Evolutionary conservation across 1,140 invertebrate genomes (phyloP), one percentile per base, ranked within the genome.

Genomic region (Phymorhynchus buccinoides): DNA sequence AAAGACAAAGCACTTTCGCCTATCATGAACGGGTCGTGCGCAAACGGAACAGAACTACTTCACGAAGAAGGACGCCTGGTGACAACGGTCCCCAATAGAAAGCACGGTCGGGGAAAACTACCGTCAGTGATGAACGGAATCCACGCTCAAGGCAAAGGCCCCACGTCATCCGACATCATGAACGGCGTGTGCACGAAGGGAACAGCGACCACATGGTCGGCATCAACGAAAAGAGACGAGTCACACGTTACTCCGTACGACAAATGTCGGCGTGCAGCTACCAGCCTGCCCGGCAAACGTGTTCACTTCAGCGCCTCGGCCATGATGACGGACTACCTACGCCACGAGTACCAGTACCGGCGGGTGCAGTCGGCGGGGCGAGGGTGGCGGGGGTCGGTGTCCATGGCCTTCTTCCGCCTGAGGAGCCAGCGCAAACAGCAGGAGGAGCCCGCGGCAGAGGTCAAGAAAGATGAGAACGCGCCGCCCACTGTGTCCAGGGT

Each of bases 401-500:
- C 35, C 35, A 22, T 35, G 32, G 14, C 56, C 0, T 30, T 12
- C 22, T 3, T 52, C 3, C 52, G 80, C 1, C 9, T 35, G 27
- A 66, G 56, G 62, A 18, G 42, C 32, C 35, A 56, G 52, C 35
- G 52, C 6, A 81, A 41, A 16, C 52, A 41, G 80, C 9, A 7
- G 56, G 32, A 7, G 56, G 1, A 41, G 41, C 1, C 42, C 1
- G 3, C 52, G 18, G 35, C 18, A 6, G 39, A 68, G n/a, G 62
- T 37, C 4, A 32, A 12, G 0, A 41, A 3, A 44, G 66, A 83
- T n/a, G 56, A 73, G 81, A 71, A 83, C 41, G 41, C 62, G 1
- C 56, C 81, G 32, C 81, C 81, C 27, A 3, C 81, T 42, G 81
- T 42, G 22, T 83, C 81, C n/a, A 39, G 66, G 81, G 81, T 83